These are phyloP conservation scores for Podarcis siculus DNA, from an alignment of 2,797 vertebrate species.

Conservation along the genomic window DNA sequence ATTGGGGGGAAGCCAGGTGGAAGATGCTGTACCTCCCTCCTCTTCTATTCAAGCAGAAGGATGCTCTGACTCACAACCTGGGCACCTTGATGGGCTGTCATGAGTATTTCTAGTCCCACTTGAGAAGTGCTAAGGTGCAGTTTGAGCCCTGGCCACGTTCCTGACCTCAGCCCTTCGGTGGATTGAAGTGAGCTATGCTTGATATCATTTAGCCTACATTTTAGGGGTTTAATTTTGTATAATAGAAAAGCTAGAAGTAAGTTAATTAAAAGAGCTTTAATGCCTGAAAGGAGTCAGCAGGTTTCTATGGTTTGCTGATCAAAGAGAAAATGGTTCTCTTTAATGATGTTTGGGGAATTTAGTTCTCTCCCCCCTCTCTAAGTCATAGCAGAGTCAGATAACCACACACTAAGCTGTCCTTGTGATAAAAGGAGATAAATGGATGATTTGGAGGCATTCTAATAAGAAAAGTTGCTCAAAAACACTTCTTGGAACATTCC, in stretches of 20 bases:
- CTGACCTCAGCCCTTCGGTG: constrained; percentile 48
- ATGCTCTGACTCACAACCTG: neutral
- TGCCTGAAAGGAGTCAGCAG: constrained; percentile 72
- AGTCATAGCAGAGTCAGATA: constrained; percentile 55
- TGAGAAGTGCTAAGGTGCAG: constrained; percentile 33
- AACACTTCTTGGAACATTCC: constrained; percentile 1
- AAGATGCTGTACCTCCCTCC: neutral
- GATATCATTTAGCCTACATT: constrained; percentile 65
- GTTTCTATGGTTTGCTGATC: constrained; percentile 70
- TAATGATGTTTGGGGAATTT: constrained; percentile 41
- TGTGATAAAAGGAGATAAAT: constrained; percentile 58
- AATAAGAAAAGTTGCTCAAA: constrained; percentile 44
- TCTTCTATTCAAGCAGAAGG: neutral
- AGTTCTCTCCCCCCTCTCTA: constrained; percentile 52
- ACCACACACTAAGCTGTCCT: constrained; percentile 45
- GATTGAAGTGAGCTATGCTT: constrained; percentile 69
- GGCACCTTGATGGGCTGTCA: neutral
- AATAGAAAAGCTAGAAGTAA: constrained; percentile 70
- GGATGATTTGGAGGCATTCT: constrained; percentile 24
- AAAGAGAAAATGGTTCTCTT: constrained; percentile 65
- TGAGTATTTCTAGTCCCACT: constrained; percentile 11
- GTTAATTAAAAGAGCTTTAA: constrained; percentile 77
- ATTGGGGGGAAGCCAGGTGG: too few relatives aligned
- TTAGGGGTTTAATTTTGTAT: constrained; percentile 66
- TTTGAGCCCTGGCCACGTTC: constrained; percentile 58